Conservation (phyloP, 2,888 invertebrate species). For the Eupithecia centaureata region DNA sequence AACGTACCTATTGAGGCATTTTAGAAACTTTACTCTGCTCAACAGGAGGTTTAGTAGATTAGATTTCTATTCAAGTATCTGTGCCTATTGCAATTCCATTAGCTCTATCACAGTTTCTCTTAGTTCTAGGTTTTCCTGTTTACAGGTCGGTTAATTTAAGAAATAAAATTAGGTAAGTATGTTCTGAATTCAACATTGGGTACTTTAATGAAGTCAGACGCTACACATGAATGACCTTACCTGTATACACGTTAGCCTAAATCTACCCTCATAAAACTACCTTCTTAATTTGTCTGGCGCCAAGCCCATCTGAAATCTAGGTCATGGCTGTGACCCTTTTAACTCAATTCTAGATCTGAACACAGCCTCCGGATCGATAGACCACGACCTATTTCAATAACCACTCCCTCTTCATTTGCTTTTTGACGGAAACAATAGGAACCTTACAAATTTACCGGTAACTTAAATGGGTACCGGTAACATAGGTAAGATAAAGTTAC, state of each 20-base stretch:
- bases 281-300: constrained; percentile 26
- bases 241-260: not conserved
- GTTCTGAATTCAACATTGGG: not conserved
- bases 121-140: constrained; percentile 4
- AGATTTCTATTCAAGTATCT: constrained; percentile 8
- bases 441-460: constrained; percentile 20
- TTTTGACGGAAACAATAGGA: constrained; percentile 15
- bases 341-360: constrained; percentile 74
- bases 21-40: constrained; percentile 6
- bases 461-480: constrained; percentile 31
- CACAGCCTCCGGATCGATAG: constrained; percentile 79
- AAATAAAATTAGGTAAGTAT: too few relatives aligned
- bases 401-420: constrained; percentile 44
- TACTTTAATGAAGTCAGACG: not conserved
- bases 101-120: not conserved
- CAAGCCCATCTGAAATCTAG: constrained; percentile 58
- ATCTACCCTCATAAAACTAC: constrained; percentile 25
- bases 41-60: not conserved
- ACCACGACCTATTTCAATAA: constrained; percentile 54
- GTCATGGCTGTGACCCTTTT: constrained; percentile 75
- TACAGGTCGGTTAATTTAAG: too few relatives aligned
- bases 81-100: not conserved
- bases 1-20: not conserved
- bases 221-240: not conserved
- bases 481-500: constrained; percentile 47